A percentile compares a stretch with the other conserved stretches of the same genome.
Conservation (phyloP, 2,797 vertebrate genomes). For the Chaetophractus vellerosus region DNA sequence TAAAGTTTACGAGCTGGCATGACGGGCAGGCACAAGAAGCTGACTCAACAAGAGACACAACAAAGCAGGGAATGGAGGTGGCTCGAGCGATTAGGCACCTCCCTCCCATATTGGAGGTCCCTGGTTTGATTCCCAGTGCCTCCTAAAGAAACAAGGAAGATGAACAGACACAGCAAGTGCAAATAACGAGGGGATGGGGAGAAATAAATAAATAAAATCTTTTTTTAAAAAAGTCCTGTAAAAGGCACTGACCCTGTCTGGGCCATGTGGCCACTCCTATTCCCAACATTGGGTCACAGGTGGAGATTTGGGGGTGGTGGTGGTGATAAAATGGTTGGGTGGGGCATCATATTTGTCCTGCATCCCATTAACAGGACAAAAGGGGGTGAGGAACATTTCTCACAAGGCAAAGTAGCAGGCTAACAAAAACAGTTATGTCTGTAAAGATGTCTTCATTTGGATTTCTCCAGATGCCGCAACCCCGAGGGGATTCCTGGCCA, state of each 20-base stretch:
- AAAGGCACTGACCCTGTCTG: not conserved
- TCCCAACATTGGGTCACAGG: not conserved
- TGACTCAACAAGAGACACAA: no score
- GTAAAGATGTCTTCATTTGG: not conserved
- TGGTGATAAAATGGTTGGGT: not conserved
- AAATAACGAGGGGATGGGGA: no score
- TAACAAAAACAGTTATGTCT: not conserved
- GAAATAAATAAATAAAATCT: no score
- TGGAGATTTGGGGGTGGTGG: no score
- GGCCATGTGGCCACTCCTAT: not conserved
- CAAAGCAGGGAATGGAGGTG: no score
- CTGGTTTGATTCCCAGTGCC: no score
- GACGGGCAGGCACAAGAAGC: no score
- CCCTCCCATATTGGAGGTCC: no score
- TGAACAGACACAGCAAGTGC: no score
- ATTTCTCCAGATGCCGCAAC: not conserved
- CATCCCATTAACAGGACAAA: not conserved
- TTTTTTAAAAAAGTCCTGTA: not conserved
- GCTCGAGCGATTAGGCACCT: no score
- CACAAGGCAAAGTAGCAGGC: slow-evolving; percentile 8
- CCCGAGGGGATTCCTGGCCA: not conserved
- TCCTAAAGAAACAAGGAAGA: no score
- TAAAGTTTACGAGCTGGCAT: no score
- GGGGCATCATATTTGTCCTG: not conserved
- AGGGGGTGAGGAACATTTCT: not conserved